Base-by-base conservation (phyloP, 2,113 vertebrate genomes). In the Lepidothrix coronata region DNA sequence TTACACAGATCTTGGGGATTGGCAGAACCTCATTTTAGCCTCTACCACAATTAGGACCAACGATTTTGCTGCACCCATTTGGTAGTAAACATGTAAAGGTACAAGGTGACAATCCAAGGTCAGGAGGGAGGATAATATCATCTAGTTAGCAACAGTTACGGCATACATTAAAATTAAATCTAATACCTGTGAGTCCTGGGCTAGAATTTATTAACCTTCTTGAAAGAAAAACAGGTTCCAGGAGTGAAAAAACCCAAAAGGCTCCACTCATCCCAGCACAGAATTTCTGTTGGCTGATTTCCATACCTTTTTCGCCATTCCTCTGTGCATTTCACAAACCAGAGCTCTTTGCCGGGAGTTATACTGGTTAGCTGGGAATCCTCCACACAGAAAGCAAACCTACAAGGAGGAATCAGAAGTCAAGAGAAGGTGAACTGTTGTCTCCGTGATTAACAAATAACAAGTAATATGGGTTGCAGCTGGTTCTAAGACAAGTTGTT, bases 351-450 rank as follows among this genome's bases (percentile, higher is more conserved):
- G 5, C 99, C 99, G 7, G 99, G 99, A 25, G 98, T 94, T 62
- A 99, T 98, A 31, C 97, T 97, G 3, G 94, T 99, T 61, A 79
- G 91, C 94, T 89, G 96, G 17, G 55, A 91, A 57, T 99, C 98
- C 96, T 98, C 97, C 19, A 97, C 98, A 87, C 99, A 99, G 88
- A 99, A 99, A 1, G 98, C 98, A 96, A 98, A 97, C 91, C 99
- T 99, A 94, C 37, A n/a, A 94, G 31, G 49, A 76, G 46, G 39
- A 83, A 75, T 9, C 39, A 16, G 25, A 91, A 54, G 51, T 92
- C 65, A 74, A 33, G 52, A 62, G 39, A 63, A 61, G 35, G 57
- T 8, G 39, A 20, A 14, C 21, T 19, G 4, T 18, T 35, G 16
- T 23, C 44, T 68, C 65, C 8, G 2, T 2, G 7, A n/a, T 12